These are phyloP conservation scores for Hypolimnas misippus DNA, from an alignment of 2,888 invertebrate species.

Conservation along the genomic window DNA sequence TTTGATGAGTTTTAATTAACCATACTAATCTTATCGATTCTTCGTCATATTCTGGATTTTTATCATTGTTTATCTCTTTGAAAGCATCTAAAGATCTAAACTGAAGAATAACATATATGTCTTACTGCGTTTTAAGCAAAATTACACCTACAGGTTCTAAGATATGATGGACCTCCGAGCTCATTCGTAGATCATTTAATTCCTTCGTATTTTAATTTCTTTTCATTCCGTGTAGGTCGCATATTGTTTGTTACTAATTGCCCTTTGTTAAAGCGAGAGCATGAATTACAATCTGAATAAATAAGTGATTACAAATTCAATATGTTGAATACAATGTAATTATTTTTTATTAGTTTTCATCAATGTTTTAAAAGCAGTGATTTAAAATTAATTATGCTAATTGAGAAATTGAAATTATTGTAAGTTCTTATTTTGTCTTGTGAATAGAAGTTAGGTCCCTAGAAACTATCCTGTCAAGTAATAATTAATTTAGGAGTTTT, in stretches of 20 bases:
- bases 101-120: background rate
- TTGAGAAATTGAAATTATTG: too few species aligned
- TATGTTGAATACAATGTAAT: background rate
- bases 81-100: background rate
- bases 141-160: background rate
- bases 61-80: too few species aligned
- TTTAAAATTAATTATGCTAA: too few species aligned
- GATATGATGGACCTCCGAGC: background rate
- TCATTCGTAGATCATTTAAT: slow-evolving; percentile 24
- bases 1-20: background rate
- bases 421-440: too few species aligned
- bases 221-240: slow-evolving; percentile 35
- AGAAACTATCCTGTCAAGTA: too few species aligned
- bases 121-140: background rate
- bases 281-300: slow-evolving; percentile 20
- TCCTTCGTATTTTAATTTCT: slow-evolving; percentile 16
- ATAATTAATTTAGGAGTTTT: too few species aligned
- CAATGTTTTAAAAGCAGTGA: too few species aligned
- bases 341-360: background rate
- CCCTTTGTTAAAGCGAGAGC: slow-evolving; percentile 21
- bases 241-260: slow-evolving; percentile 30
- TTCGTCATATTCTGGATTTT: background rate
- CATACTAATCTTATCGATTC: background rate
- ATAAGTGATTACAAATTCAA: background rate
- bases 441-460: too few species aligned